Evolutionary conservation across 2,888 invertebrate genomes (phyloP), one percentile per base, ranked within the genome.

Genomic region (Acrobasis consociella): DNA sequence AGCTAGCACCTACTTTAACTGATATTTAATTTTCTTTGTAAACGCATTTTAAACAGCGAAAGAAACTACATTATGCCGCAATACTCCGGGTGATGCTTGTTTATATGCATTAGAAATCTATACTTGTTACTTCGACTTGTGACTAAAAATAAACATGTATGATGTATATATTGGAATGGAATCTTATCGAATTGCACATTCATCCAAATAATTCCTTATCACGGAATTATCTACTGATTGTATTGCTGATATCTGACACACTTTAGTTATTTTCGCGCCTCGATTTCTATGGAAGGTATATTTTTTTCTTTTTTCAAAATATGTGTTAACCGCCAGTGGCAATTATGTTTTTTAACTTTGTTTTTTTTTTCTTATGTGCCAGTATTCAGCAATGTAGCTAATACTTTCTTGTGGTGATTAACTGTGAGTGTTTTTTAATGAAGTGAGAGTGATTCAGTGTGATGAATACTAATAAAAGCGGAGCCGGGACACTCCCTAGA

Each of bases 401-500:
- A 51, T 11, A 17, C 10, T 2, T 15, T 16, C 42, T 15, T 11
- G 15, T 56, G 39, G 16, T 42, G 42, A 9, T 56, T 52, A 42
- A 17, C 42, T 42, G 13, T 56, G 17, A 58, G 42, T 58, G n/a
- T 38, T 37, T 49, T 16, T 59, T 7, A 17, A 56, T 42, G 5
- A 39, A 58, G 60, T 60, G 60, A 16, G 16, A 16, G 60, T 50
- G 51, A 60, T 10, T 60, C 16, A 17, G 50, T 50, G 51, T 51
- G 50, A 60, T 60, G 51, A 9, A 38, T 13, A 39, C 7, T 10
- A 51, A n/a, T 51, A 39, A 51, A 51, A 56, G 42, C 17, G 42
- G 42, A 56, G 55, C 55, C 10, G 38, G 39, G 9, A 90, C 82
- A 63, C 62, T 89, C 67, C 91, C 91, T 16, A 75, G 88, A 9